A percentile compares a stretch with the other conserved stretches of the same genome.
These are phyloP conservation scores for Hippocampus abdominalis DNA, from an alignment of 2,113 vertebrate species.

Conservation along the genomic window DNA sequence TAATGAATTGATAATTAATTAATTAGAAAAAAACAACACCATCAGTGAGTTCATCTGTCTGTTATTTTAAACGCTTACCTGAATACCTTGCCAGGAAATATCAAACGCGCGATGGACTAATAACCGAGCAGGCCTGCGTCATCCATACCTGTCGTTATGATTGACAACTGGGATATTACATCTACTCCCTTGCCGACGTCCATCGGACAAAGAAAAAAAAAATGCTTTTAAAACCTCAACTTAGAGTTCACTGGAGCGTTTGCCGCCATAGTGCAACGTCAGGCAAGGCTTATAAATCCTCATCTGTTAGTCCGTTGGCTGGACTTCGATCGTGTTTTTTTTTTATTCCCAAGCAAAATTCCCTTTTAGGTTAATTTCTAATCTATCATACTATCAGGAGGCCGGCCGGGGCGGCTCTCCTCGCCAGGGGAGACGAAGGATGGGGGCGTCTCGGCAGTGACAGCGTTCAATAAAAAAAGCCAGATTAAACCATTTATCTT, in stretches of 20 bases:
- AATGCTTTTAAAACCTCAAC: background rate
- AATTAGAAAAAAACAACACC: no score
- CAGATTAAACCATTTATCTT: constrained; percentile 68
- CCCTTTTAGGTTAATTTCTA: constrained; percentile 47
- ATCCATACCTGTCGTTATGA: background rate
- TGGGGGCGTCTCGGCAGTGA: constrained; percentile 34
- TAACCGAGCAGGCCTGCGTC: background rate
- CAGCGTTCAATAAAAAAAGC: constrained; percentile 57
- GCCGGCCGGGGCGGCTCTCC: constrained; percentile 4
- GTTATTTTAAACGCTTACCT: background rate
- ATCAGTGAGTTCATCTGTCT: background rate
- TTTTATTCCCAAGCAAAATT: constrained; percentile 18
- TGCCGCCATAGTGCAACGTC: constrained; percentile 18
- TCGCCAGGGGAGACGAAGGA: constrained; percentile 25
- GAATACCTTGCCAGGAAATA: background rate
- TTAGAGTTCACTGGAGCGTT: background rate
- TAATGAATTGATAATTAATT: no score
- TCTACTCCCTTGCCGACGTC: background rate
- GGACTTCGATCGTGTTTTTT: constrained; percentile 44
- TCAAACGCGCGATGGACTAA: background rate
- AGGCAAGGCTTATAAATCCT: constrained; percentile 40
- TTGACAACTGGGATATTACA: background rate
- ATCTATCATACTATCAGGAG: constrained; percentile 61
- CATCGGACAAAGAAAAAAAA: background rate
- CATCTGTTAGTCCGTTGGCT: constrained; percentile 1